Base-by-base conservation (phyloP, 2,888 invertebrate species). In the Ellobium chinense region DNA sequence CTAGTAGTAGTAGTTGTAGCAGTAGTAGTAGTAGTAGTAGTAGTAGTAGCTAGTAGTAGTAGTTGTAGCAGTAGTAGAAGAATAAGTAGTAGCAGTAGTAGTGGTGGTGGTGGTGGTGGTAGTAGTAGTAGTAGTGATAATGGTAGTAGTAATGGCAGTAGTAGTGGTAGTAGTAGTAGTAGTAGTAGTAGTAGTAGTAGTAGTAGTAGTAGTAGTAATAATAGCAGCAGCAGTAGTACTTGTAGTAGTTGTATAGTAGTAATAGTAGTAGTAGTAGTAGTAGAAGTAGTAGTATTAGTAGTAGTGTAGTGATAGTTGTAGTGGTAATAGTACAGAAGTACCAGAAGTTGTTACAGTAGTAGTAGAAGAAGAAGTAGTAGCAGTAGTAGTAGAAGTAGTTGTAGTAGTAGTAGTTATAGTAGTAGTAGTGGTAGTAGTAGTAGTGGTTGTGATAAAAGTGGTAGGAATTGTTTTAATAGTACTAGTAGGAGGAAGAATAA, bases 401-500 rank as follows among this genome's bases (percentile, higher is more conserved):
- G 69, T 24, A 69, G 46, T n/a, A 39, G 69, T 39, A 69, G 69
- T 24, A 69, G 69, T 69, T 39, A 46, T 69, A 69, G 69, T 39
- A 69, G 69, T 69, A 69, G 69, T 39, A 69, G 69, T 24, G 39
- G 69, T 24, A 69, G 69, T 24, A 69, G 69, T n/a, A n/a, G n/a
- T n/a, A n/a, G n/a, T n/a, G n/a, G n/a, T n/a, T n/a, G n/a, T n/a
- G n/a, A n/a, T n/a, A n/a, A n/a, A n/a, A 69, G 69, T 39, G 39
- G 69, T 69, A 69, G 69, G 36, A 69, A 46, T 69, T 39, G 69
- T 39, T 39, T 37, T 39, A 69, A 46, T 39, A 69, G 69, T 69
- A 69, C 39, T 69, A 69, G 69, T 69, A n/a, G n/a, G n/a, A n/a
- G n/a, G n/a, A n/a, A n/a, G n/a, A n/a, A n/a, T n/a, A n/a, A n/a